A percentile compares a stretch with the other conserved stretches of the same genome.
phyloP scores from a whole-genome alignment of 2,888 invertebrate species.

The Drosophila demipolita region DNA sequence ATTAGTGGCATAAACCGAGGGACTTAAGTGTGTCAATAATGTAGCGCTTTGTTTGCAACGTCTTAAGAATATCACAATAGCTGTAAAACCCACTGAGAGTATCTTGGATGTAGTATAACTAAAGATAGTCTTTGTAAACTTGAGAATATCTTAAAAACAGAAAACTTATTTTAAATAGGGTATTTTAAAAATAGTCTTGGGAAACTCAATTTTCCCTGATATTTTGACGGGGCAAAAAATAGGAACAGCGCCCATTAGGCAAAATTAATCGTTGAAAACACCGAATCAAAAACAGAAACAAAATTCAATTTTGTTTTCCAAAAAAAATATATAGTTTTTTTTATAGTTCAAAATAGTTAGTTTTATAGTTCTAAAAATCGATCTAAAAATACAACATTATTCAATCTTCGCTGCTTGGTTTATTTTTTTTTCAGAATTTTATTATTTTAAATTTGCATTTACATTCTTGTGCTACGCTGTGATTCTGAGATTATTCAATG shows the following conservation, averaged over 20 bases:
- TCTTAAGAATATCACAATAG: slow-evolving; percentile 1
- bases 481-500: neutral
- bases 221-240: neutral
- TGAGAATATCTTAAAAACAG: neutral
- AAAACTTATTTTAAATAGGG: too few species aligned
- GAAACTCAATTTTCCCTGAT: neutral
- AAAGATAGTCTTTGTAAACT: neutral
- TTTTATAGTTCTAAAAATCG: neutral
- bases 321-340: neutral
- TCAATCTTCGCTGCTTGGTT: neutral
- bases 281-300: neutral
- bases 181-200: neutral
- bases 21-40: slow-evolving; percentile 54
- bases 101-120: neutral
- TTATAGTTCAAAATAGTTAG: neutral
- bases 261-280: too few species aligned
- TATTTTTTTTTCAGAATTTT: neutral
- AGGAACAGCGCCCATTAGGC: rapidly evolving
- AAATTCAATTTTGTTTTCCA: neutral
- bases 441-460: neutral
- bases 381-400: too few species aligned
- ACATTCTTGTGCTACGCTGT: neutral
- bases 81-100: neutral
- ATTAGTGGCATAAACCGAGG: slow-evolving; percentile 76
- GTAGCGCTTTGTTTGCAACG: slow-evolving; percentile 36